Evolutionary conservation across 2,113 vertebrate genomes (phyloP), one percentile per base, ranked within the genome.

Genomic region (Erythrocebus patas): DNA sequence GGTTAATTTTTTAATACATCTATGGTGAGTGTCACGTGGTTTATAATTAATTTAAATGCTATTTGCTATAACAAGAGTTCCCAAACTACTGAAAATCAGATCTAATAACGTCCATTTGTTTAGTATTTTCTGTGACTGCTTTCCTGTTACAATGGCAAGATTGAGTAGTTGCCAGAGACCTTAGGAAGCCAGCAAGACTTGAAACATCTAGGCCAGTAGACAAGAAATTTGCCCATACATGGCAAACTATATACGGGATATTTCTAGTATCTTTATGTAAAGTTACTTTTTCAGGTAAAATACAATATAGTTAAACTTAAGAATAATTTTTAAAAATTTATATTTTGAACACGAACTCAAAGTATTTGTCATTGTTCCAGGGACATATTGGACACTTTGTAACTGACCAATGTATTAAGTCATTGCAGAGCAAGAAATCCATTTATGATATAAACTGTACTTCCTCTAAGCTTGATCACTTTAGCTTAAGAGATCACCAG

Each of bases 381-480:
- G 40, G 20, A 59, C 32, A 66, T 82, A 94, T n/a, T 59, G 22
- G 27, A 78, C 40, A 68, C 38, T 89, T 95, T 59, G 64, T 76
- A 52, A 18, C n/a, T 66, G 92, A 78, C 52, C 55, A 23, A 95
- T 93, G 89, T 83, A 83, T 95, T 83, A 98, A 89, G 89, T 92
- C 22, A 91, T 12, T 93, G 5, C 9, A 95, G 22, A 96, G 52
- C 18, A 93, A 88, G 70, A 95, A 94, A 97, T 95, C 27, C 50
- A 90, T 76, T 91, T 97, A 73, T 72, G 16, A 50, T 50, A 89
- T 87, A 64, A 94, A 89, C n/a, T 86, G 30, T 14, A 92, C 81
- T 95, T 96, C 43, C 9, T 94, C 75, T 79, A 89, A 96, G 48
- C 59, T 91, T 95, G 64, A 91, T 95, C 78, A 38, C 35, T 92